These are phyloP conservation scores for Avahi laniger DNA, from an alignment of 2,797 vertebrate genomes.

Conservation along the genomic window DNA sequence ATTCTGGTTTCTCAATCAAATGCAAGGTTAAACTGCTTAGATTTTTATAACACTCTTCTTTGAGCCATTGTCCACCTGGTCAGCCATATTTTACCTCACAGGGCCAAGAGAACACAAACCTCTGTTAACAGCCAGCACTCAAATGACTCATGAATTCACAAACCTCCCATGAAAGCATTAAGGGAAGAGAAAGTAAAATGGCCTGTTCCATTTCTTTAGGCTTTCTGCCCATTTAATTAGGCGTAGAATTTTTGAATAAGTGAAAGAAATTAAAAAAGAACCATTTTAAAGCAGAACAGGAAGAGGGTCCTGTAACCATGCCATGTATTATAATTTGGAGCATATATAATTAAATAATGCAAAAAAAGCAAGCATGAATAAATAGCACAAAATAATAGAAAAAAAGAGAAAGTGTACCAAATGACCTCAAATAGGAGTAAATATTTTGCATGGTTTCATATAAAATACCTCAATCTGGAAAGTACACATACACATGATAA, in stretches of 20 bases:
- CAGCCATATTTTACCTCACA: not conserved
- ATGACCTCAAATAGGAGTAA: not conserved
- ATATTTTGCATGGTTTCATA: not conserved
- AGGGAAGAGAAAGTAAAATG: not conserved
- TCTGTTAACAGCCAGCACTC: not conserved
- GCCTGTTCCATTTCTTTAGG: not conserved
- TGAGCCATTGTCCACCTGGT: not conserved
- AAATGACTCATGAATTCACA: not conserved
- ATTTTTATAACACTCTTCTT: not conserved
- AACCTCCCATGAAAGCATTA: not conserved
- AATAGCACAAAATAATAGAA: not conserved
- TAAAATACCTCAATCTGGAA: not conserved
- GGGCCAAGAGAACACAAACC: not conserved
- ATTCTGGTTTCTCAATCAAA: not conserved
- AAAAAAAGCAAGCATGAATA: not conserved
- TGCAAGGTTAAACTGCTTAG: not conserved
- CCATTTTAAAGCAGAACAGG: not conserved
- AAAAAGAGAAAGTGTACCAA: not conserved
- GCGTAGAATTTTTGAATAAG: not conserved
- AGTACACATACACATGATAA: not conserved
- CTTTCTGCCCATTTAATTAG: not conserved
- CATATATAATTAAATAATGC: not conserved
- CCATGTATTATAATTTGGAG: not conserved
- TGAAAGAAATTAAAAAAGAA: not conserved
- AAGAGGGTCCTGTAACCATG: accelerated